phyloP scores from a whole-genome alignment of 2,888 invertebrate genomes.

The Ametastegia equiseti region DNA sequence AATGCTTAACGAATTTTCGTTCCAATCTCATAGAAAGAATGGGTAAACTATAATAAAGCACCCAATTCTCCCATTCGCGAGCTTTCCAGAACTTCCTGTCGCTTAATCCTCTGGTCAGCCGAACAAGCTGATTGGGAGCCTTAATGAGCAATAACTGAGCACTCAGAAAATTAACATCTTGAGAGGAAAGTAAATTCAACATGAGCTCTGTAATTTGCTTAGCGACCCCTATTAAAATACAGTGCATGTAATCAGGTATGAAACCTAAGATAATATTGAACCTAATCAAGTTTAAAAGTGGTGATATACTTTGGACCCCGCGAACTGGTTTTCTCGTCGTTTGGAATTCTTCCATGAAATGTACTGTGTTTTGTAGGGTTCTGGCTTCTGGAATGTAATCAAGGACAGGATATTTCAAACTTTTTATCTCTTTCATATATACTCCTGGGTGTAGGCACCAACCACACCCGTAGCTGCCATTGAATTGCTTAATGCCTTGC shows the following conservation, averaged over 20 bases:
- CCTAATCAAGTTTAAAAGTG: constrained; percentile 38
- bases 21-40: neutral
- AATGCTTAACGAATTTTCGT: neutral
- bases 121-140: constrained; percentile 27
- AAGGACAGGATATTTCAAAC: constrained; percentile 49
- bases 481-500: constrained; percentile 49
- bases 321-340: constrained; percentile 17
- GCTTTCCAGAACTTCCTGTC: constrained; percentile 23
- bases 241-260: constrained; percentile 45
- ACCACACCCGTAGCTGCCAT: constrained; percentile 49
- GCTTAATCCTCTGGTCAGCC: constrained; percentile 11
- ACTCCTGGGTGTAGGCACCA: constrained; percentile 50
- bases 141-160: neutral
- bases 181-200: neutral
- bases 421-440: constrained; percentile 8
- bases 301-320: constrained; percentile 46
- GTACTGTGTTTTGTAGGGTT: constrained; percentile 29
- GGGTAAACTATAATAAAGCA: neutral
- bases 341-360: constrained; percentile 26
- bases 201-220: neutral
- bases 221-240: neutral
- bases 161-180: neutral
- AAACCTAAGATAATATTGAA: constrained; percentile 51
- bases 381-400: constrained; percentile 15
- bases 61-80: neutral